phyloP scores from a whole-genome alignment of 1,140 invertebrate genomes.

The Orchestia grillus region DNA sequence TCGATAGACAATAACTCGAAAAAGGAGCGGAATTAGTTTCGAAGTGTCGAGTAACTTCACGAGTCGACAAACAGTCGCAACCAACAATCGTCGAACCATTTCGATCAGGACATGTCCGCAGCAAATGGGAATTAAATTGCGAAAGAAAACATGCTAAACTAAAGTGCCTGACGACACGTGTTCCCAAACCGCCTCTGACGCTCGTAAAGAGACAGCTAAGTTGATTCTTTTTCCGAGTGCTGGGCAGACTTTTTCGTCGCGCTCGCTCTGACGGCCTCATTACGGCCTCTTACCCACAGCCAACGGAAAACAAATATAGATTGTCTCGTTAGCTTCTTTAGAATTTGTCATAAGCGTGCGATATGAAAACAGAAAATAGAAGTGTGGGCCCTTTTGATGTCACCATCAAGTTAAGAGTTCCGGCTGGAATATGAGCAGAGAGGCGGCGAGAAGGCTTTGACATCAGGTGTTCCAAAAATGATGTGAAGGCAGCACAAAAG shows the following conservation, averaged over 20 bases:
- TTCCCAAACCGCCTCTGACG: not conserved
- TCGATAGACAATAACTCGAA: not conserved
- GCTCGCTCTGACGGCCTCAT: not conserved
- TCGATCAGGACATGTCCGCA: not conserved
- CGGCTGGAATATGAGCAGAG: not conserved
- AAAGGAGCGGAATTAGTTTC: not conserved
- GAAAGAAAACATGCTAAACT: not conserved
- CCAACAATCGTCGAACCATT: not conserved
- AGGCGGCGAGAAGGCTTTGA: not conserved
- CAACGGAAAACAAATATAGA: not conserved
- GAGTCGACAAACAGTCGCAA: not conserved
- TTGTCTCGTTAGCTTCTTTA: not conserved
- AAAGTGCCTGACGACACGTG: not conserved
- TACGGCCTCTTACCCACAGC: not conserved
- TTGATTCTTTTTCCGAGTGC: not conserved
- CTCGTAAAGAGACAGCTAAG: not conserved
- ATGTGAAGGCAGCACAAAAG: not conserved
- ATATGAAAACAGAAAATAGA: not conserved
- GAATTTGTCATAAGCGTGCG: not conserved
- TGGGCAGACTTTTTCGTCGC: not conserved
- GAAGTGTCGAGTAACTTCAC: not conserved
- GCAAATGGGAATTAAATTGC: not conserved
- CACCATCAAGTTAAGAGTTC: not conserved
- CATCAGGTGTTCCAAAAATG: not conserved
- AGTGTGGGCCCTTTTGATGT: not conserved